Evolutionary conservation across 2,797 vertebrate genomes (phyloP), one percentile per base, ranked within the genome.

Genomic region (Periparus ater): DNA sequence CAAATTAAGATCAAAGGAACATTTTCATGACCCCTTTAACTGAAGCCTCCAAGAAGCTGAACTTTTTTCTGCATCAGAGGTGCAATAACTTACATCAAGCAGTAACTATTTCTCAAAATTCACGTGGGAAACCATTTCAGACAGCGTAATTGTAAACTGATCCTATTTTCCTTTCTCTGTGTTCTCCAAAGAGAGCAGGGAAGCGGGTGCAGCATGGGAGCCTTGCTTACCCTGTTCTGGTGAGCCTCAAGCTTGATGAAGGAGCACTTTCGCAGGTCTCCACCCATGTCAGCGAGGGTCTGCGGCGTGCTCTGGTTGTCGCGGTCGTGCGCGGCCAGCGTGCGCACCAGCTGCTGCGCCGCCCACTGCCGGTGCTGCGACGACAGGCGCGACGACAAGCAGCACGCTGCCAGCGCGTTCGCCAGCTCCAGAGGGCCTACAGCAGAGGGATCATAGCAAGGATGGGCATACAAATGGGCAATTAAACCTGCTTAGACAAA

Each of bases 281-380:
- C 99, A 30, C 99, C 98, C 99, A 99, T 99, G 96, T 99, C 99
- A 2, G 99, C 99, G 0, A 99, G 98, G 58, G 99, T 99, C 97
- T 99, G 99, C 5, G 99, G 99, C 54, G 97, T 97, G 92, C 96
- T 98, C 91, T 99, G 99, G 98, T 99, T 99, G 98, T 99, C 99
- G 1, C 99, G 98, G 96, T 99, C 99, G 3, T 99, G 99, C 15
- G 99, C 99, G 4, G 99, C 99, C 51, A 99, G 98, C 14, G 99
- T 99, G 83, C 99, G 98, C 32, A 99, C 99, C 40, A 99, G 98
- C 96, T 99, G 99, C 97, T 99, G 99, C 11, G 99, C 99, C 10
- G 99, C 99, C 99, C 99, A 99, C 97, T 99, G 99, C 26, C 99
- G 98, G 91, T 99, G 99, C 96, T 99, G 99, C 2, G 99, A 99